phyloP scores from a whole-genome alignment of 2,888 invertebrate genomes.

The Drosophila austrosaltans region DNA sequence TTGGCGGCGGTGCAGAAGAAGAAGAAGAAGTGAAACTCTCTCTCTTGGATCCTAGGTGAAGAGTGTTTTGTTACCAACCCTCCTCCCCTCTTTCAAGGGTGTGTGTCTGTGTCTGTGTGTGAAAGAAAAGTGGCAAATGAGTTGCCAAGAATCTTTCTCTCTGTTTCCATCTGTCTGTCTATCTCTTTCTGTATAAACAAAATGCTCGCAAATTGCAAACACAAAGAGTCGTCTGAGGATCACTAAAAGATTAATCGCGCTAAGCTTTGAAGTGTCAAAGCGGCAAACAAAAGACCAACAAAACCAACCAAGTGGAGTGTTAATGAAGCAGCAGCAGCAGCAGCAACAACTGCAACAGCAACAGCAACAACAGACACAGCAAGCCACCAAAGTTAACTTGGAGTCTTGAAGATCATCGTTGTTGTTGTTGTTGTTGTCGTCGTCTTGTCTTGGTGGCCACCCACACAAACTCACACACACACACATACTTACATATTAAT shows the following conservation, averaged over 20 bases:
- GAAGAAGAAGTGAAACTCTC: conserved; percentile 28
- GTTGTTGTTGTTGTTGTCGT: too few species aligned
- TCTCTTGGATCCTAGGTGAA: conserved; percentile 4
- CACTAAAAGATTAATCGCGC: conserved; percentile 59
- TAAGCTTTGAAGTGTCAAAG: conserved; percentile 63
- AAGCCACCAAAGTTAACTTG: neutral
- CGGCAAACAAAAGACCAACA: conserved; percentile 47
- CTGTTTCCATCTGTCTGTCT: neutral
- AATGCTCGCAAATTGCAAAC: conserved; percentile 58
- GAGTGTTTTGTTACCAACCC: conserved; percentile 22
- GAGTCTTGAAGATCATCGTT: neutral
- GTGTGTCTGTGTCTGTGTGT: conserved; percentile 8
- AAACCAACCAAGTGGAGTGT: conserved; percentile 43
- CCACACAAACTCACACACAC: conserved; percentile 29
- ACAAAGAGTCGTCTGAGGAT: conserved; percentile 32
- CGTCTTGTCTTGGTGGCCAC: conserved; percentile 29
- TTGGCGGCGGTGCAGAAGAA: conserved; percentile 19
- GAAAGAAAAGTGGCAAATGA: conserved; percentile 59
- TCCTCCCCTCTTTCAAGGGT: conserved; percentile 44
- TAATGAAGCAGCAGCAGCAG: conserved; percentile 53
- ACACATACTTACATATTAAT: neutral
- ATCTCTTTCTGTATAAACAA: conserved; percentile 32
- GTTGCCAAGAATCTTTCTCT: conserved; percentile 36
- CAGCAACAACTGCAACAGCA: neutral
- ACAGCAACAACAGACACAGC: neutral